Base-by-base conservation (phyloP, 2,113 vertebrate genomes). In the Synchiropus splendidus region DNA sequence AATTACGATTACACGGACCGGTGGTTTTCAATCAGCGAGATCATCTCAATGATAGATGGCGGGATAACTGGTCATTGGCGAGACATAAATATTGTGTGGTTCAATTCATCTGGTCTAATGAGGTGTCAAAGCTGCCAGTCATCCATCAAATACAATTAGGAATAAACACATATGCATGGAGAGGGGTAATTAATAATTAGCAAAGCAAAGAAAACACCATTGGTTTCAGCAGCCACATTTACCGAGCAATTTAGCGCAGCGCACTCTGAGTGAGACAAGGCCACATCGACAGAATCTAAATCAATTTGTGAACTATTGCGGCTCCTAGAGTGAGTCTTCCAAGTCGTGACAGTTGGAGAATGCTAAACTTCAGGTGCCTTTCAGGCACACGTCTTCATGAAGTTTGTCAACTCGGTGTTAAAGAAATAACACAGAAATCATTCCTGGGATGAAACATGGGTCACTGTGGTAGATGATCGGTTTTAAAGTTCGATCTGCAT, bases 1-100 rank as follows among this genome's bases (percentile, higher is more conserved):
- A 92, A 94, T 92, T 91, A 90, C 84, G 88, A 93, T 94, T 92
- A 94, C 90, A 92, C 12, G 90, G 90, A 90, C 89, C 89, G 87
- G 89, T 90, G 89, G 85, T 94, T 94, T 93, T 94, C 90, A 92
- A 94, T 94, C 91, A 93, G 89, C 68, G 87, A 90, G 90, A 94
- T 94, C 89, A 92, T 94, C 89, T 89, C 82, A 77, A 77, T 90
- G 90, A 93, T 92, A 90, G 89, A 91, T 90, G 88, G 89, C 82
- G 81, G 89, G 89, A 91, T 92, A 91, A 94, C 90, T 90, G 91
- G 89, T 88, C 87, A 89, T 88, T 81, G 78, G 77, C 72, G 60
- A 87, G 87, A 92, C 88, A 89, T 93, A 92, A 92, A 93, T 93
- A 92, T 92, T 92, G 90, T 92, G 90, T 92, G 87, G 80, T 92